phyloP scores from a whole-genome alignment of 2,888 invertebrate species.

The Caenorhabditis wallacei region DNA sequence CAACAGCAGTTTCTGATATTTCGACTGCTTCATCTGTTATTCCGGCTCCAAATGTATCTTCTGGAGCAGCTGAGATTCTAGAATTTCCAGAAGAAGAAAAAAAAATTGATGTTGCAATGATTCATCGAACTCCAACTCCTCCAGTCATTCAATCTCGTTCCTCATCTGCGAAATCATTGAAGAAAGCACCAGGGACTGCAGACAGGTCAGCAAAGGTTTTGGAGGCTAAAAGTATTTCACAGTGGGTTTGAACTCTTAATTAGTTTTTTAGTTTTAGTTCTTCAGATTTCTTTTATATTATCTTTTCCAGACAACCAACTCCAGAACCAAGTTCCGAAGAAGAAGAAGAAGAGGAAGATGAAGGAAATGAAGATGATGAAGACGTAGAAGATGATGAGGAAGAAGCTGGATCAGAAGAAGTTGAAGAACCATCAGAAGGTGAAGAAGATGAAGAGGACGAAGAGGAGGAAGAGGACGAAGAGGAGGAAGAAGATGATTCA shows the following conservation, averaged over 20 bases:
- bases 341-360: slow-evolving; percentile 49
- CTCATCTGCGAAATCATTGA: slow-evolving; percentile 19
- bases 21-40: slow-evolving; percentile 54
- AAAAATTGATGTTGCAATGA: slow-evolving; percentile 52
- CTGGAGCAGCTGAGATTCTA: slow-evolving; percentile 53
- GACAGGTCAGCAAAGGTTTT: slow-evolving; percentile 46
- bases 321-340: slow-evolving; percentile 42
- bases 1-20: slow-evolving; percentile 30
- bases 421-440: slow-evolving; percentile 27
- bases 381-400: slow-evolving; percentile 43
- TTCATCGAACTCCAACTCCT: slow-evolving; percentile 60
- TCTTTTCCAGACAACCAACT: slow-evolving; percentile 49
- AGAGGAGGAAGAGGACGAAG: slow-evolving; percentile 35
- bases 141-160: slow-evolving; percentile 27
- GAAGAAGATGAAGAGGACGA: slow-evolving; percentile 24
- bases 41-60: slow-evolving; percentile 44
- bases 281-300: background rate
- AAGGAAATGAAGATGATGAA: slow-evolving; percentile 39
- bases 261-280: background rate
- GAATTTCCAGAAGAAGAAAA: slow-evolving; percentile 58
- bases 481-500: slow-evolving; percentile 21
- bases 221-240: slow-evolving; percentile 58
- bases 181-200: slow-evolving; percentile 27
- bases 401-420: slow-evolving; percentile 35
- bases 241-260: slow-evolving; percentile 26